Evolutionary conservation across 2,113 vertebrate species (phyloP), one percentile per base, ranked within the genome.

Genomic region (Halcyon malimbica): DNA sequence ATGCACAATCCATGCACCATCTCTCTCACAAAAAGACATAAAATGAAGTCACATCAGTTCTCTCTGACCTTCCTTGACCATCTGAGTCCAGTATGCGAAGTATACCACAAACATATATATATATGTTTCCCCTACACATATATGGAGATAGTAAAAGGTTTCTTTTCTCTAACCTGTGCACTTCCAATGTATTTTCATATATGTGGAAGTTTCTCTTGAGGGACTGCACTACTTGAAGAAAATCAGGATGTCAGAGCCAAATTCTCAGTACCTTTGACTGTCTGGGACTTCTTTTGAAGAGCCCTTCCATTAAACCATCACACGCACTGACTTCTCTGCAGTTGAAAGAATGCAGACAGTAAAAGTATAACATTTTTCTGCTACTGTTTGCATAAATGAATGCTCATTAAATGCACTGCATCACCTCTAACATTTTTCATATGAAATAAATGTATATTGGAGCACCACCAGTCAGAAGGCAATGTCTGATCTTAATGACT

Each of bases 291-390:
- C 67, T 71, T 41, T 44, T 78, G 60, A 68, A 10, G n/a, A 74
- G 42, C 6, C 13, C 16, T 20, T 70, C 56, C 53, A 29, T 4
- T 29, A 76, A 91, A 54, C 18, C 26, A 48, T 18, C 1, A 2
- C 71, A 41, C 0, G 2, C 29, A 57, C 37, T 0, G 5, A 84
- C 41, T 51, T 67, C 50, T 51, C 16, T 2, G 5, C 29, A 84
- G 65, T 31, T 77, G 44, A 41, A 78, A 81, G 60, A 84, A 67
- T 6, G 10, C 31, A 59, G 56, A 29, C n/a, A 75, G 41, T 46
- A 18, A 14, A 71, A 81, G 10, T 18, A 5, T 14, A 51, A 53
- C 28, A 91, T 11, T 48, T 63, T 53, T 63, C 48, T 84, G 33
- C 39, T 54, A 26, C 33, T 35, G 13, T 46, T 67, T 48, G 74